Conservation (phyloP, 2,113 vertebrate genomes). For the Pagrus major region DNA sequence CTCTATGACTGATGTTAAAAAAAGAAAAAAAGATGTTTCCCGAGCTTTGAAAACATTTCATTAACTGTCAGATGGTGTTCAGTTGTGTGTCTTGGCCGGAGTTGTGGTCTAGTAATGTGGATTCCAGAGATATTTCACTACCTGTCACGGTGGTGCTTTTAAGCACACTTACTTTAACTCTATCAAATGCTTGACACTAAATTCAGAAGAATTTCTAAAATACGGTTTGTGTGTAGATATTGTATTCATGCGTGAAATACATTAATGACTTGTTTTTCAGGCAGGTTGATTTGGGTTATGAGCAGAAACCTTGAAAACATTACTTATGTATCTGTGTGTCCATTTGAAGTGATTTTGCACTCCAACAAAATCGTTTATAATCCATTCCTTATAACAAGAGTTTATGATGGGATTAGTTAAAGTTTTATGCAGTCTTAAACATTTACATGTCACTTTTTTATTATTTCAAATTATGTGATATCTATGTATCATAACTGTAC, state of each 20-base stretch:
- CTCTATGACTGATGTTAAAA: conserved; percentile 21
- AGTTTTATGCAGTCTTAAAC: conserved; percentile 49
- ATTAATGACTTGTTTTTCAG: conserved; percentile 33
- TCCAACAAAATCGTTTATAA: conserved; percentile 59
- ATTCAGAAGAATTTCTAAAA: conserved; percentile 52
- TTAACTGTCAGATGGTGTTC: conserved; percentile 40
- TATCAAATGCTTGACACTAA: conserved; percentile 50
- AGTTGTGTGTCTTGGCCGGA: conserved; percentile 39
- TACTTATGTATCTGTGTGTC: conserved; percentile 26
- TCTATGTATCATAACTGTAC: conserved; percentile 68
- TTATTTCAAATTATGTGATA: conserved; percentile 55
- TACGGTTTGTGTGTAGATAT: conserved; percentile 46
- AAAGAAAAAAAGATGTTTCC: not conserved
- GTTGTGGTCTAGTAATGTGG: conserved; percentile 44
- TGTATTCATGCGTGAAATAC: conserved; percentile 26
- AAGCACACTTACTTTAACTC: conserved; percentile 73
- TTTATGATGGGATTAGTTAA: conserved; percentile 37
- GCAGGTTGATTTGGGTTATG: conserved; percentile 31
- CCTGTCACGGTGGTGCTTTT: conserved; percentile 62
- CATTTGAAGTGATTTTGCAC: conserved; percentile 66
- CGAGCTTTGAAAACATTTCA: conserved; percentile 57
- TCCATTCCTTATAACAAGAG: conserved; percentile 63
- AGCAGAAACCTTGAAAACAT: conserved; percentile 17
- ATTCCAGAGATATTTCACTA: conserved; percentile 61
- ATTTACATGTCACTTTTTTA: conserved; percentile 38